Evolutionary conservation across 1,140 invertebrate genomes (phyloP), one percentile per base, ranked within the genome.

Genomic region (Condylostylus longicornis): DNA sequence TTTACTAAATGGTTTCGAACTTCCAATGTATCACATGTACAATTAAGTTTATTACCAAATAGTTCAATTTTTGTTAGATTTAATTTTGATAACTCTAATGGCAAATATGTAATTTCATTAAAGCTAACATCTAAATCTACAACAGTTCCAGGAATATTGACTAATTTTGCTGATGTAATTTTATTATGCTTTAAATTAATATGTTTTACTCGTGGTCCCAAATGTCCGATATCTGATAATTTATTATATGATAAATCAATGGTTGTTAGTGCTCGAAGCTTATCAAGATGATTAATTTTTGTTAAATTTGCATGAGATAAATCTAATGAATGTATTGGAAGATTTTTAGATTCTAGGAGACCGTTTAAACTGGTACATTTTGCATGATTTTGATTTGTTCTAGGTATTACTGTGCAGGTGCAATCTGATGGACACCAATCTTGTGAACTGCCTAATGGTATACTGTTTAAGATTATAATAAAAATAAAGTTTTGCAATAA

Each of bases 81-180:
- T 44, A 75, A 57, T 48, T 64, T 58, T 21, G 43, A 60, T 22
- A 72, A 47, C 45, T 74, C 67, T 42, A 63, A 46, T 7, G 73
- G 72, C 38, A 74, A 57, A 52, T 69, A 51, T 39, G 52, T 58
- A 42, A 75, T 62, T 19, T 67, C 54, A 57, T 74, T 75, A 43
- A 70, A 63, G 39, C 70, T 67, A 55, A 75, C 61, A 53, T 75
- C 70, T 47, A 75, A 58, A 21, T 67, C 64, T 58, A 70, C 67
- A 41, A 75, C 53, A 49, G 70, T 68, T 42, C 56, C 61, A n/a
- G 73, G 72, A 48, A 75, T 49, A 44, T 64, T 56, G 12, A 53
- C 37, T 14, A 72, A 45, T 41, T 65, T 65, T 9, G 67, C 49
- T 14, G 57, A 61, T 43, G 64, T 62, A 38, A 75, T 54, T 30